Base-by-base conservation (phyloP, 2,797 vertebrate species). In the Otus scops region DNA sequence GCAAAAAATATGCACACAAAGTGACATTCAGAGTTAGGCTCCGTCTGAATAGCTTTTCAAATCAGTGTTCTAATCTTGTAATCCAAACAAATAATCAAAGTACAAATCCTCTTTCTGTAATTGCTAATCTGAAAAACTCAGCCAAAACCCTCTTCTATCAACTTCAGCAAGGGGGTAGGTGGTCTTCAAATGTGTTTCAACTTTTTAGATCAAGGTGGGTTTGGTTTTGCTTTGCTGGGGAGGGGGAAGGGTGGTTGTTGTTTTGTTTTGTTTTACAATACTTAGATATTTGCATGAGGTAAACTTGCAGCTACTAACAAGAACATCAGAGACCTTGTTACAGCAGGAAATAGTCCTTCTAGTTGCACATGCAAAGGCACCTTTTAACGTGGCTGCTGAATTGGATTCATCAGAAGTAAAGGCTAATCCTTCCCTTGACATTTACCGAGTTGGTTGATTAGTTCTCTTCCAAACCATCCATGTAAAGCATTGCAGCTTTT, bases 381-480 rank as follows among this genome's bases (percentile, higher is more conserved):
- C 50, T 83, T 85, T 78, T 71, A 61, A 70, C 41, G 89, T 85
- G 68, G 32, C 76, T 88, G 79, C 87, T 89, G 93, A 48, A 85
- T 70, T 74, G 53, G 43, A 71, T 89, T 94, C 45, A 77, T 86
- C 83, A 81, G 79, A 94, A 92, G 75, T 68, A 90, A 88, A 93
- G 73, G 61, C 70, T 91, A 85, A 95, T 92, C 73, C 91, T 95
- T 59, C 79, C 57, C 61, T 92, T 94, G 88, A 95, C 83, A 93
- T 95, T 95, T 88, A 68, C 2, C 0, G 34, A 84, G 56, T 47
- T 85, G 51, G 77, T 82, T 95, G 90, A 93, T 96, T 93, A 81
- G 34, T 80, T 77, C 43, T 82, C 27, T 87, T 88, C 69, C 81
- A 61, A 89, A 43, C 76, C 48, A 39, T 45, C 65, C 34, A 26